A percentile compares a stretch with the other conserved stretches of the same genome.
Conservation (phyloP, 2,797 vertebrate genomes). For the Sebastes minor region DNA sequence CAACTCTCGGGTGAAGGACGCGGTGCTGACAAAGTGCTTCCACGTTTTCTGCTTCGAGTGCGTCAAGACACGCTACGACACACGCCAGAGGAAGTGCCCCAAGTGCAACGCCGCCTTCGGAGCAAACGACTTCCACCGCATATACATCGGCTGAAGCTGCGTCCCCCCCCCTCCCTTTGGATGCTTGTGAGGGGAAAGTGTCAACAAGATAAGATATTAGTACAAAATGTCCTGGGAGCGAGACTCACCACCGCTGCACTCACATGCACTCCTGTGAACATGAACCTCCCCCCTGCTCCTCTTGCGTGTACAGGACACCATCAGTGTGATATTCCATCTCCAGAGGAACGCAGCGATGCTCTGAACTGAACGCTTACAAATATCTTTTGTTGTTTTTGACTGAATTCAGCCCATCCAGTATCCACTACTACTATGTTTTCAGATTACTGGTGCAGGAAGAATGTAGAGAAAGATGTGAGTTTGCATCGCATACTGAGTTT, state of each 20-base stretch:
- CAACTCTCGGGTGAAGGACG: slow-evolving; percentile 97
- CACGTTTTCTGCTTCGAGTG: slow-evolving; percentile 99
- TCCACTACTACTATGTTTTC: slow-evolving; percentile 22
- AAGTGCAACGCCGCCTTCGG: slow-evolving; percentile 98
- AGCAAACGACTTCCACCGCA: slow-evolving; percentile 97
- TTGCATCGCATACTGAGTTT: neutral
- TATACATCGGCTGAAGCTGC: slow-evolving; percentile 90
- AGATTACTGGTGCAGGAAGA: slow-evolving; percentile 16
- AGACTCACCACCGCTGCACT: slow-evolving; percentile 16
- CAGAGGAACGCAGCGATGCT: neutral
- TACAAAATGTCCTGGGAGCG: slow-evolving; percentile 23
- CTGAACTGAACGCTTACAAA: slow-evolving; percentile 27
- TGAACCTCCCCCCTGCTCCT: neutral
- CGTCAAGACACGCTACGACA: slow-evolving; percentile 96
- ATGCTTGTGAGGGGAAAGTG: neutral
- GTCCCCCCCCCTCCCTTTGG: neutral
- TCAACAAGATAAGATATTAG: neutral
- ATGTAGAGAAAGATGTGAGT: neutral
- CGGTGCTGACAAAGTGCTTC: slow-evolving; percentile 97
- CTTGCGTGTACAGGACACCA: neutral
- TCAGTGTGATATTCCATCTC: slow-evolving; percentile 23
- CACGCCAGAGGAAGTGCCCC: slow-evolving; percentile 96
- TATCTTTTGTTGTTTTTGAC: slow-evolving; percentile 18
- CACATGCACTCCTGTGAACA: neutral
- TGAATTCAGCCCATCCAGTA: slow-evolving; percentile 28